phyloP scores from a whole-genome alignment of 1,140 invertebrate genomes.

The Anastrepha obliqua region DNA sequence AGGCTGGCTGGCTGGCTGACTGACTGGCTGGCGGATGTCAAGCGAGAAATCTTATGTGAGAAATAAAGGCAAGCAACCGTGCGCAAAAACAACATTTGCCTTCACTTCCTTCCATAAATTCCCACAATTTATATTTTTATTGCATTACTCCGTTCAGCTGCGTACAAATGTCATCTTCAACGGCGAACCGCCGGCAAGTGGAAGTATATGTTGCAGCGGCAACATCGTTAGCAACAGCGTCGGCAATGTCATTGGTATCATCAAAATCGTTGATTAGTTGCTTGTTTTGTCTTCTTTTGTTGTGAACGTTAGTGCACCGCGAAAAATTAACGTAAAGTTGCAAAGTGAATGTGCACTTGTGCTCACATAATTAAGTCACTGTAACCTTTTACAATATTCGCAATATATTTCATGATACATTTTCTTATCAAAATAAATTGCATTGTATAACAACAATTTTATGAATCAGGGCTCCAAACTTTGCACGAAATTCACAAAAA shows the following conservation, averaged over 20 bases:
- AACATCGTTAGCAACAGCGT: neutral
- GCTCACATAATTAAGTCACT: no score
- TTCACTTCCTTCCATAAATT: constrained; percentile 49
- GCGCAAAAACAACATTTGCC: constrained; percentile 9
- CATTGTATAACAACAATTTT: no score
- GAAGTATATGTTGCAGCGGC: neutral
- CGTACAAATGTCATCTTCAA: constrained; percentile 13
- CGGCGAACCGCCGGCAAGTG: neutral
- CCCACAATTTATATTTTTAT: constrained; percentile 19
- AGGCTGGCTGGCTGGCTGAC: neutral
- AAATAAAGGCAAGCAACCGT: neutral
- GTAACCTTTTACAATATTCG: no score
- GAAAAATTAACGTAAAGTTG: neutral
- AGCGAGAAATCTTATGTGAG: neutral
- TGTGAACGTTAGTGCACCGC: neutral
- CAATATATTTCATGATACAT: no score
- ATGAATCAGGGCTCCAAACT: no score
- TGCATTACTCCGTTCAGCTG: neutral
- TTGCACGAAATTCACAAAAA: no score
- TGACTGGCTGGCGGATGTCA: neutral
- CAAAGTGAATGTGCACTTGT: no score
- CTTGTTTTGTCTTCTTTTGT: neutral
- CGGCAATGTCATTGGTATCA: constrained; percentile 12
- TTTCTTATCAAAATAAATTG: no score
- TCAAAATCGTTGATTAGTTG: constrained; percentile 23